Conservation (phyloP, 2,797 vertebrate genomes). For the Schizopygopsis malacanthus region DNA sequence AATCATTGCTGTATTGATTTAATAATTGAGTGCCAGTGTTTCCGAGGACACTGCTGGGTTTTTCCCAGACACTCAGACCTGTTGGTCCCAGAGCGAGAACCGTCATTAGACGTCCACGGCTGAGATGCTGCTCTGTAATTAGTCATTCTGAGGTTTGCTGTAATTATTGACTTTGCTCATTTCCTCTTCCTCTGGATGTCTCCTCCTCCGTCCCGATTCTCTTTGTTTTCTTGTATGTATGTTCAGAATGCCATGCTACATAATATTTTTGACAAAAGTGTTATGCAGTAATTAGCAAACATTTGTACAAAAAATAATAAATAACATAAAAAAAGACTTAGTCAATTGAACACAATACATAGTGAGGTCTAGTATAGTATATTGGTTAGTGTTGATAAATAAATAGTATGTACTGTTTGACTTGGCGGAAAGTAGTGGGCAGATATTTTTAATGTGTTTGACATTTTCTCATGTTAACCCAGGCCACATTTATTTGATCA, state of each 20-base stretch:
- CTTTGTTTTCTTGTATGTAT: not conserved
- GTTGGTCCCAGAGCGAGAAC: constrained; percentile 5
- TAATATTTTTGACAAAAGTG: not conserved
- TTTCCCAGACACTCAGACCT: constrained; percentile 16
- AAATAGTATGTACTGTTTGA: not conserved
- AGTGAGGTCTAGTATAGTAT: not conserved
- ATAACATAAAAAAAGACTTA: not conserved
- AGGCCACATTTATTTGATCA: not conserved
- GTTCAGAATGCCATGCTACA: not conserved
- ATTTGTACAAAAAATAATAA: too few species aligned
- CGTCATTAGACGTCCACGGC: constrained; percentile 15
- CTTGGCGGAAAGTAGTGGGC: too few species aligned
- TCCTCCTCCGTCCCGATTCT: not conserved
- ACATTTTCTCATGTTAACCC: not conserved
- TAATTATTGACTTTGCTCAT: constrained; percentile 52
- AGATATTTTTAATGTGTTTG: not conserved
- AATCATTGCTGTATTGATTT: constrained; percentile 5
- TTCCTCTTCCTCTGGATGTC: not conserved
- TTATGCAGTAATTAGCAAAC: not conserved
- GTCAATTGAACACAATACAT: not conserved
- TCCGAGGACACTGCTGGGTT: not conserved
- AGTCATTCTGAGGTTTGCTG: constrained; percentile 24
- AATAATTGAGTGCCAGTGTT: not conserved
- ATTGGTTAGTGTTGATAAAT: not conserved
- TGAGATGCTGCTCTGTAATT: constrained; percentile 48